These are phyloP conservation scores for Xyliphius kryptos DNA, from an alignment of 2,113 vertebrate species.

Conservation along the genomic window DNA sequence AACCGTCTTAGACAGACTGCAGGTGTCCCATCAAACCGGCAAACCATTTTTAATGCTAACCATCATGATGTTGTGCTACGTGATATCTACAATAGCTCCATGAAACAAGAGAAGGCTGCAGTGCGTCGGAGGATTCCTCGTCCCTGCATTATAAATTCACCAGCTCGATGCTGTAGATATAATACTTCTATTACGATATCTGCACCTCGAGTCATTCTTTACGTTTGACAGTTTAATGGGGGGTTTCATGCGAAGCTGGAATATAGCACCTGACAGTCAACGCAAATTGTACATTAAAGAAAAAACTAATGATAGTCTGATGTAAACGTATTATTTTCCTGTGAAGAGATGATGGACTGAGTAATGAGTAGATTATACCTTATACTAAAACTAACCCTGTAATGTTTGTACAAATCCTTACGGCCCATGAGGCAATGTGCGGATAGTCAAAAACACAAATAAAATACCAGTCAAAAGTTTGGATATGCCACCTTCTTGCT, in stretches of 20 bases:
- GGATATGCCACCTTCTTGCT: no score
- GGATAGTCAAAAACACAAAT: no score
- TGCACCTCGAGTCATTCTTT: conserved; percentile 48
- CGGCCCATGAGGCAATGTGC: no score
- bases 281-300: conserved; percentile 8
- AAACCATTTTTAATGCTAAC: conserved; percentile 5
- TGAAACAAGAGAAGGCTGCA: conserved; percentile 41
- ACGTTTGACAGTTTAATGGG: conserved; percentile 37
- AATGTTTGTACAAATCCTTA: no score
- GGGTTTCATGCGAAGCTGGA: conserved; percentile 29
- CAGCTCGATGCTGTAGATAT: conserved; percentile 40
- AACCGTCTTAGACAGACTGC: conserved; percentile 13
- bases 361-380: background rate
- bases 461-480: no score
- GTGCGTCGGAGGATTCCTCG: conserved; percentile 42
- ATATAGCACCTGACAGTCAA: conserved; percentile 17
- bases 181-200: conserved; percentile 46
- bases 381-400: no score
- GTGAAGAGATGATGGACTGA: background rate
- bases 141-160: conserved; percentile 42
- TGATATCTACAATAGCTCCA: conserved; percentile 37
- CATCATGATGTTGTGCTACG: conserved; percentile 11
- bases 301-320: conserved; percentile 1
- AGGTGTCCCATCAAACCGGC: no score
- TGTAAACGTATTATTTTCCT: background rate